Conservation (phyloP, 1,140 invertebrate genomes). For the Brachionus plicatilis region DNA sequence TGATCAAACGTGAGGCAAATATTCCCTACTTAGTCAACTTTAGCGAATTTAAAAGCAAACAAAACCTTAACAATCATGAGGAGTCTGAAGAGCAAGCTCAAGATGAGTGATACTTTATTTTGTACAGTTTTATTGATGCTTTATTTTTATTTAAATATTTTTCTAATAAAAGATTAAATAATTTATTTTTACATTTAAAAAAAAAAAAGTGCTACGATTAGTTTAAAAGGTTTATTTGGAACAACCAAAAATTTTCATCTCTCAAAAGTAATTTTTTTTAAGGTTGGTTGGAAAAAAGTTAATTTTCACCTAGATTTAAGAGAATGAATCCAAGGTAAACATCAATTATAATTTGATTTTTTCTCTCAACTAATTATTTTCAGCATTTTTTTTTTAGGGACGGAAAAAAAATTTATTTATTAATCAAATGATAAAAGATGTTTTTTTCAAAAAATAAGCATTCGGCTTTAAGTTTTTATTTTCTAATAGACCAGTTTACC, state of each 20-base stretch:
- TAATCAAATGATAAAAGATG: not conserved
- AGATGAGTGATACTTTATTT: not conserved
- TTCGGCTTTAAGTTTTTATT: not conserved
- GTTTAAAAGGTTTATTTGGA: not conserved
- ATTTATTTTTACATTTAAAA: not conserved
- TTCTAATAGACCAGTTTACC: not conserved
- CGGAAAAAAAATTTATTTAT: not conserved
- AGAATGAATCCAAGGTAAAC: not conserved
- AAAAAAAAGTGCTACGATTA: not conserved
- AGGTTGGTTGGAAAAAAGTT: not conserved
- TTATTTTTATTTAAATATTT: not conserved
- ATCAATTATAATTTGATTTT: too few species aligned
- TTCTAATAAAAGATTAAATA: not conserved
- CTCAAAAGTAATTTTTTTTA: not conserved
- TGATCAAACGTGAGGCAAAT: not conserved
- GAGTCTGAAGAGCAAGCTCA: not conserved
- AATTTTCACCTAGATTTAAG: not conserved
- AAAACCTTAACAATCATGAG: not conserved
- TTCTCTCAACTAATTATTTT: too few species aligned
- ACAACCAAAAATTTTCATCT: not conserved
- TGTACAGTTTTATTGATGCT: not conserved
- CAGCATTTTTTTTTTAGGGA: too few species aligned
- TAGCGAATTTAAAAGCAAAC: not conserved
- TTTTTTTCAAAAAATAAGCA: not conserved
- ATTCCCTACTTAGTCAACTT: constrained; percentile 16